Evolutionary conservation across 2,888 invertebrate species (phyloP), one percentile per base, ranked within the genome.

Genomic region (Brachypalpus laphriformis): DNA sequence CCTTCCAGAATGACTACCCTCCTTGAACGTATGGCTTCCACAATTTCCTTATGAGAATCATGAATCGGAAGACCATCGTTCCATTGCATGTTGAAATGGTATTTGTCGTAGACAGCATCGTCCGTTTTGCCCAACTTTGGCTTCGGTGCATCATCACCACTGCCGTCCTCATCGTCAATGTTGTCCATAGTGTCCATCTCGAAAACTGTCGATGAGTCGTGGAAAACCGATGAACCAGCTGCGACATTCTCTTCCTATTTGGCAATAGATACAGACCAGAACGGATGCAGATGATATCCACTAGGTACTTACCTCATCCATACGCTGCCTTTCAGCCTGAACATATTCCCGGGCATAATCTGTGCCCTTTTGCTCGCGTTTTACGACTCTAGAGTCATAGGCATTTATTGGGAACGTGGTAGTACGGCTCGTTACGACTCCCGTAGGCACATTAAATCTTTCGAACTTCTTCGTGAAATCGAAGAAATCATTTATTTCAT

Each of bases 1-100:
- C 99, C 99, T 92, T 98, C 96, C 51, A 99, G 94, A 9, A 99
- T 94, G 0, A 96, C 94, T 0, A 98, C 96, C 66, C 95, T 94
- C 87, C 90, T 89, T 0, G 89, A 80, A 8, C 87, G 87, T 11
- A 98, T 94, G 59, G 94, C 93, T 2, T 93, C 91, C 2, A 98
- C 87, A 70, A 98, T 96, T 94, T 96, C 81, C 0, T 88, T 87
- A 3, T 88, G 89, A 7, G 88, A 87, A 1, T 89, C 89, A 80
- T 89, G 89, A 40, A 92, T 92, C 2, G 92, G 91, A 57, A 92
- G 75, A 11, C 86, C 89, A 65, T 82, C 88, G 61, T 90, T 88
- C 9, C 90, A 89, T 57, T 89, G 88, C 31, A 89, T 83, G 82
- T 91, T 89, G 37, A 91, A 91, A 2, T 56, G 68, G 82, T 89